Evolutionary conservation across 1,140 invertebrate species (phyloP).

Genomic region (Pentalonia nigronervosa): DNA sequence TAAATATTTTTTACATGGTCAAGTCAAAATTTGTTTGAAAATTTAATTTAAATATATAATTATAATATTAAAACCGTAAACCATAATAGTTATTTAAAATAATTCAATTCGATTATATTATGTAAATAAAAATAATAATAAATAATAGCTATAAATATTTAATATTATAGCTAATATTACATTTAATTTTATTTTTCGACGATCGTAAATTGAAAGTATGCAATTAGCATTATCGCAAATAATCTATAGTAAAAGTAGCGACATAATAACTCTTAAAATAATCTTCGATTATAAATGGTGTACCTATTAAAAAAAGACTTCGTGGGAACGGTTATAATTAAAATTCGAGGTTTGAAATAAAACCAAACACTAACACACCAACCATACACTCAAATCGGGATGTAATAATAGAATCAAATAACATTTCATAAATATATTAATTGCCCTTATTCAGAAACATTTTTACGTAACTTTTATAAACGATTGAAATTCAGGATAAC

Average conservation of each 20-base stretch:
- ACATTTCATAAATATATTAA: not conserved
- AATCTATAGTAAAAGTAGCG: not conserved
- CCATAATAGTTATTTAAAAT: not conserved
- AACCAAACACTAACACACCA: too few relatives aligned
- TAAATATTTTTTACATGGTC: not conserved
- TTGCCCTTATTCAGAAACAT: not conserved
- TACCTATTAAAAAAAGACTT: not conserved
- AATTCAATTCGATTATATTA: not conserved
- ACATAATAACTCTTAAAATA: not conserved
- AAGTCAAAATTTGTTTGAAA: not conserved
- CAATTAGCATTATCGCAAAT: not conserved
- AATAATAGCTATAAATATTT: not conserved
- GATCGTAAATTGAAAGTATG: not conserved
- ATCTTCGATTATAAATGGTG: not conserved
- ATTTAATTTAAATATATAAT: not conserved
- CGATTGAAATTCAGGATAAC: not conserved
- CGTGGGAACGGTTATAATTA: not conserved
- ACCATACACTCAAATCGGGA: not conserved
- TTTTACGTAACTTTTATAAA: not conserved
- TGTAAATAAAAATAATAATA: conserved; percentile 1
- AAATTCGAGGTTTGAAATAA: not conserved
- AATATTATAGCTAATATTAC: not conserved
- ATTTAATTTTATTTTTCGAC: not conserved
- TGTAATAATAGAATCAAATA: not conserved
- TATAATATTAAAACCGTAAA: not conserved